Evolutionary conservation across 2,888 invertebrate species (phyloP).

Genomic region (Apamea anceps): DNA sequence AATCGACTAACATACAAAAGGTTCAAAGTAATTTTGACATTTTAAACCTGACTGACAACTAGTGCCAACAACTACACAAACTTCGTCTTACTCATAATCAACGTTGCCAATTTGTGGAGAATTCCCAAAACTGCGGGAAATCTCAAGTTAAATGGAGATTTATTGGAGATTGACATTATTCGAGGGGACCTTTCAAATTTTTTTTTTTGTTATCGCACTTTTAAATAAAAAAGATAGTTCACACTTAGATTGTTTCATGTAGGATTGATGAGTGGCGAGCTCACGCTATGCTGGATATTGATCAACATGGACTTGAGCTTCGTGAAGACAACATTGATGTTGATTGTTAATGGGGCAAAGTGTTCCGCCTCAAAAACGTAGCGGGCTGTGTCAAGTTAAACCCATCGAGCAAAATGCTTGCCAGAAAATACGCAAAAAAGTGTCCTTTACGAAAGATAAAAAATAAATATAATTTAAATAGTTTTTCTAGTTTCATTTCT

Average conservation of each 20-base stretch:
- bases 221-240: not conserved
- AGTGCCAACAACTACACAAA: not conserved
- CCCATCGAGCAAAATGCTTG: not conserved
- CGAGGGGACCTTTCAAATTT: not conserved
- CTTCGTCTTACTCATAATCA: too few relatives aligned
- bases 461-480: not conserved
- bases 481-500: not conserved
- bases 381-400: not conserved
- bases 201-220: too few relatives aligned
- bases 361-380: not conserved
- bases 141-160: not conserved
- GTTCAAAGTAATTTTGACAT: too few relatives aligned
- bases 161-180: not conserved
- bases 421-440: not conserved
- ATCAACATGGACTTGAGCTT: not conserved
- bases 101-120: not conserved
- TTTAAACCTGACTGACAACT: not conserved
- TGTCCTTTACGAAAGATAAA: not conserved
- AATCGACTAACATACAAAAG: constrained; percentile 6
- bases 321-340: not conserved
- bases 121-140: not conserved
- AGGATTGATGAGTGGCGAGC: not conserved
- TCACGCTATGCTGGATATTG: not conserved
- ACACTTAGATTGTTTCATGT: not conserved
- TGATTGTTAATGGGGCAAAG: not conserved